Percentiles rank a stretch among this genome's conserved stretches.
Conservation (phyloP, 2,888 invertebrate species). For the Leuctra nigra region DNA sequence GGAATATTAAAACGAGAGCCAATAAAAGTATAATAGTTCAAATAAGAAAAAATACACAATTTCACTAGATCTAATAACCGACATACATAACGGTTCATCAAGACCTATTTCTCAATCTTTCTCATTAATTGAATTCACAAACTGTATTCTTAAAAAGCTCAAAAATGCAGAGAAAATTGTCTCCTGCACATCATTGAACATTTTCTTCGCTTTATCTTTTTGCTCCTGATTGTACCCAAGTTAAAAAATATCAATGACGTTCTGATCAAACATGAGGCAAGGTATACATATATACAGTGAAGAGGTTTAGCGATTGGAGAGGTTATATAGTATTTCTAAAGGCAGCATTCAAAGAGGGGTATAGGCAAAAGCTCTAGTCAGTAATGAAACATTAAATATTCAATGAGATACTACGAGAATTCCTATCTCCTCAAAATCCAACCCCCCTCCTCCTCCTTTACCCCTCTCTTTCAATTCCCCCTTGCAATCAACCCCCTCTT, state of each 20-base stretch:
- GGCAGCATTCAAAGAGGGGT: slow-evolving; percentile 28
- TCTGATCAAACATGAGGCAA: slow-evolving; percentile 26
- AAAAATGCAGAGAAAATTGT: too few relatives aligned
- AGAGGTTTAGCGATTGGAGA: slow-evolving; percentile 23
- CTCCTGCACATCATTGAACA: too few relatives aligned
- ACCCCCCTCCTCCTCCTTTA: slow-evolving; percentile 18
- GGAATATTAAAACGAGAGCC: too few relatives aligned
- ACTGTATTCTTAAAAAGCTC: too few relatives aligned
- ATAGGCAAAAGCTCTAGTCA: slow-evolving; percentile 13
- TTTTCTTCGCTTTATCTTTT: too few relatives aligned
- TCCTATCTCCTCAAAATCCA: slow-evolving; percentile 25
- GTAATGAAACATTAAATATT: slow-evolving; percentile 30
- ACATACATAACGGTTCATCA: too few relatives aligned
- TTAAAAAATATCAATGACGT: slow-evolving; percentile 26
- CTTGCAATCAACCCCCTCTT: slow-evolving; percentile 19
- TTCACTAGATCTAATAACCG: too few relatives aligned
- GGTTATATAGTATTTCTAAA: slow-evolving; percentile 17
- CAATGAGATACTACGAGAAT: slow-evolving; percentile 26
- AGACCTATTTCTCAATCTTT: too few relatives aligned
- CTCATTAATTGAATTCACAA: too few relatives aligned
- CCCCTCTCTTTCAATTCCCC: slow-evolving; percentile 22
- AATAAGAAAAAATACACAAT: too few relatives aligned
- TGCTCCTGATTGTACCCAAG: slow-evolving; percentile 20
- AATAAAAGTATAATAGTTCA: too few relatives aligned
- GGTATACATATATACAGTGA: slow-evolving; percentile 4